A percentile compares a stretch with the other conserved stretches of the same genome.
phyloP scores from a whole-genome alignment of 2,797 vertebrate genomes.

The Trachops cirrhosus region DNA sequence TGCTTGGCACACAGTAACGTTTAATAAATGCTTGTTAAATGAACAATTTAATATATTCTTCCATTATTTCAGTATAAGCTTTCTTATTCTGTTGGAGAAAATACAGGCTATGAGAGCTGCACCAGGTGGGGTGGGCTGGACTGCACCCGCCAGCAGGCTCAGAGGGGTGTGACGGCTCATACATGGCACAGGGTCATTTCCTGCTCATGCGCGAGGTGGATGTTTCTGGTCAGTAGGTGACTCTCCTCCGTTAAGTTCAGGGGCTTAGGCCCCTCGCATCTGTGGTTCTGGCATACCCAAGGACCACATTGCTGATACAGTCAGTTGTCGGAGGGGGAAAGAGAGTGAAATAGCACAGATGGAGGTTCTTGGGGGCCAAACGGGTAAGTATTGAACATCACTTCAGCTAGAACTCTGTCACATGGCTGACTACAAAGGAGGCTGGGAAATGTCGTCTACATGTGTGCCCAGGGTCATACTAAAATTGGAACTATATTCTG shows the following conservation, averaged over 20 bases:
- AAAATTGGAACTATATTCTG: not conserved
- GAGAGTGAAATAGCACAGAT: not conserved
- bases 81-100: not conserved
- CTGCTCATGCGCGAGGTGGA: not conserved
- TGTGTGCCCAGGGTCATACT: not conserved
- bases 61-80: not conserved
- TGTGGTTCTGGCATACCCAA: not conserved
- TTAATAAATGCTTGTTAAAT: conserved; percentile 8
- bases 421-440: not conserved
- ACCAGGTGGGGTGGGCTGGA: not conserved
- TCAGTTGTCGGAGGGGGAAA: not conserved
- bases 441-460: not conserved
- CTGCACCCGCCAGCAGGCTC: not conserved
- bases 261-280: not conserved
- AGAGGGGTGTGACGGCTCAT: not conserved
- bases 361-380: not conserved
- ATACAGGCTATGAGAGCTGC: not conserved
- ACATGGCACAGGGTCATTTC: not conserved
- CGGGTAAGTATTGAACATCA: not conserved
- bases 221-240: not conserved
- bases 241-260: not conserved
- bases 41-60: not conserved
- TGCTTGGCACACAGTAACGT: not conserved
- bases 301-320: not conserved
- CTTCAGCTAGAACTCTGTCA: not conserved